These are phyloP conservation scores for Penaeus monodon DNA, from an alignment of 2,888 invertebrate genomes.

Conservation along the genomic window DNA sequence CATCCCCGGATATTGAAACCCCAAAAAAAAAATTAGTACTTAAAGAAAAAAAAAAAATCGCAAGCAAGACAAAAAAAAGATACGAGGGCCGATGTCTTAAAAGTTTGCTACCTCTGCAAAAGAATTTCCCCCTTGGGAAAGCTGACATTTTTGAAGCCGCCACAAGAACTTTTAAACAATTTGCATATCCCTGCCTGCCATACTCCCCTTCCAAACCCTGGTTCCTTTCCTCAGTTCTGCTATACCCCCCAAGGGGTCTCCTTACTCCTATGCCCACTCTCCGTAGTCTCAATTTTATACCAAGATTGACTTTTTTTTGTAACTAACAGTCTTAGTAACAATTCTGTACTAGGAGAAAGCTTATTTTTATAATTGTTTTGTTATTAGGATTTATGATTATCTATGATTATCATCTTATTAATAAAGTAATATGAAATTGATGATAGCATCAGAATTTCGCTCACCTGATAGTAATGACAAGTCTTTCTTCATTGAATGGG, in stretches of 20 bases:
- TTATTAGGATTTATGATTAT: neutral
- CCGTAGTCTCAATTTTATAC: neutral
- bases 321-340: neutral
- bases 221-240: slow-evolving; percentile 1
- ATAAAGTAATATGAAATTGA: too few species aligned
- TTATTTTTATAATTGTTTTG: neutral
- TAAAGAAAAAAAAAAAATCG: slow-evolving; percentile 33
- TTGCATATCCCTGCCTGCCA: slow-evolving; percentile 30
- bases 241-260: slow-evolving; percentile 15
- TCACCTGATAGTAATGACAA: neutral
- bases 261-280: slow-evolving; percentile 8
- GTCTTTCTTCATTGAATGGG: slow-evolving; percentile 1
- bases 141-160: slow-evolving; percentile 34
- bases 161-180: slow-evolving; percentile 51
- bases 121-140: slow-evolving; percentile 39
- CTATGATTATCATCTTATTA: too few species aligned
- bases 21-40: slow-evolving; percentile 40
- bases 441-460: neutral
- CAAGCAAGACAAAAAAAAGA: slow-evolving; percentile 37
- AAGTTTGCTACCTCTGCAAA: slow-evolving; percentile 42
- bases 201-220: slow-evolving; percentile 15
- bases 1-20: slow-evolving; percentile 43
- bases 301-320: neutral
- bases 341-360: neutral
- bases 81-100: slow-evolving; percentile 49